Base-by-base conservation (phyloP, 2,797 vertebrate genomes). In the Chanos chanos region DNA sequence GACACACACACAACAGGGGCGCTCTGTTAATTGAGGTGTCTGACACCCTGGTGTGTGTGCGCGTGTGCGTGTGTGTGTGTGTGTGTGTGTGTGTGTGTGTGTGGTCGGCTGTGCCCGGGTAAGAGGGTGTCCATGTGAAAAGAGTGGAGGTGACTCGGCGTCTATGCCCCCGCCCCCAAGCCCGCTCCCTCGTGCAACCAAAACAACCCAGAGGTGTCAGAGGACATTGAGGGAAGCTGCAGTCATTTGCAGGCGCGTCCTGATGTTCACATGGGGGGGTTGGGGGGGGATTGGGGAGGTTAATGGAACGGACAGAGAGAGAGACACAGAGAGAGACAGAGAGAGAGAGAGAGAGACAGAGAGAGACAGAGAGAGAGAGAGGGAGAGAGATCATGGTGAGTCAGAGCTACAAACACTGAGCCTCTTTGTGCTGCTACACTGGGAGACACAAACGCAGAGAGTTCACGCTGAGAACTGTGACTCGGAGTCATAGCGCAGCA, bases 151-250 rank as follows among this genome's bases (percentile, higher is more conserved):
- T 24, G 27, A 70, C 54, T 43, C 36, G 2, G 10, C n/a, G 16
- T 59, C 31, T 33, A 37, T 34, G 33, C 39, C 8, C 15, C 27
- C 61, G 13, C 19, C 18, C 43, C 28, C 12, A 19, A 56, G 24
- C 22, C n/a, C n/a, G n/a, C n/a, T n/a, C n/a, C n/a, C n/a, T n/a
- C n/a, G n/a, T n/a, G n/a, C n/a, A n/a, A n/a, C n/a, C n/a, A n/a
- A n/a, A 12, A 16, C 48, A 52, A 61, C 36, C 19, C 52, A 24
- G 57, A 64, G 65, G 65, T 64, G 70, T 64, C 54, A 45, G 13
- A 61, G 39, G 53, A 45, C n/a, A 19, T 39, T 39, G 15, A 16
- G 40, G 16, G 19, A 15, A 39, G 15, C 8, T 2, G 12, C 34
- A 27, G 34, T 27, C 34, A n/a, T 18, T 22, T n/a, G 15, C 7